Evolutionary conservation across 2,888 invertebrate genomes (phyloP).

Genomic region (Nephrotoma flavescens): DNA sequence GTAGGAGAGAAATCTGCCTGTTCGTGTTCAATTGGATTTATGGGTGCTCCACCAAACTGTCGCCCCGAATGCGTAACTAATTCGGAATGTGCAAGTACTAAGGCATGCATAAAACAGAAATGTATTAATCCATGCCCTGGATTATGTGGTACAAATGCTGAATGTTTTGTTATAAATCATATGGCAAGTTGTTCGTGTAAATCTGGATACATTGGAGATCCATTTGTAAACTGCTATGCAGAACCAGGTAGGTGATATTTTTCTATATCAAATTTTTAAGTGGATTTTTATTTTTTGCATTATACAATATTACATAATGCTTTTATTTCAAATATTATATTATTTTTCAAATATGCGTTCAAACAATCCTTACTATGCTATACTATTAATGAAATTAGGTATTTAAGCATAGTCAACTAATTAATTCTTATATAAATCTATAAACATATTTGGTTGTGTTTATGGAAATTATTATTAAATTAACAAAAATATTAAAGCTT

Average conservation of each 20-base stretch:
- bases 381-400: not conserved
- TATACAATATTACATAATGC: not conserved
- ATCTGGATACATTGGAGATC: conserved; percentile 65
- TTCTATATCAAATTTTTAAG: conserved; percentile 2
- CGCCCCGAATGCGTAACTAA: conserved; percentile 49
- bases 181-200: conserved; percentile 64
- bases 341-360: not conserved
- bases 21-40: conserved; percentile 40
- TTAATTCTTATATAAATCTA: not conserved
- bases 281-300: not conserved
- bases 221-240: conserved; percentile 47
- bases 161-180: conserved; percentile 50
- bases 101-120: conserved; percentile 47
- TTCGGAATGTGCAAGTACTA: conserved; percentile 47
- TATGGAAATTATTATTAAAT: not conserved
- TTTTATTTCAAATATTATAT: not conserved
- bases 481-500: not conserved
- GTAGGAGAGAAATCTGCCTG: conserved; percentile 41
- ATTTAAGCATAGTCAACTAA: not conserved
- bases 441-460: not conserved
- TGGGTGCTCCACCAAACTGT: conserved; percentile 51
- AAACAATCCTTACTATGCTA: not conserved
- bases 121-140: conserved; percentile 49
- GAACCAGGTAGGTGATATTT: conserved; percentile 27
- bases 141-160: conserved; percentile 43